A percentile compares a stretch with the other conserved stretches of the same genome.
phyloP scores from a whole-genome alignment of 2,797 vertebrate species.

The Tympanoctomys barrerae region DNA sequence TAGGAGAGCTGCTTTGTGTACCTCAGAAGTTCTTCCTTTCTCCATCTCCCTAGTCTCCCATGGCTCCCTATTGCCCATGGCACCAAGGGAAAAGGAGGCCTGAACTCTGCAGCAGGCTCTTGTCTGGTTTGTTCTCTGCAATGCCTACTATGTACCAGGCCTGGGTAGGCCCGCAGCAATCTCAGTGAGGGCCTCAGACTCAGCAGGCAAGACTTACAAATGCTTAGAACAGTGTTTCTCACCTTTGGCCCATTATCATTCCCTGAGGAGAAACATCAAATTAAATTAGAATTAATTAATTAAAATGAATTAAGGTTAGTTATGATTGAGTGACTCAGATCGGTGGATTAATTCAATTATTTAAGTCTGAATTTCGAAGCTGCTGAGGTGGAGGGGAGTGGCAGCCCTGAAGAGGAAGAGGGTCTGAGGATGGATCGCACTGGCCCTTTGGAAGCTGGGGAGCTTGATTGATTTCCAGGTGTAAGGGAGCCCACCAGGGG shows the following conservation, averaged over 20 bases:
- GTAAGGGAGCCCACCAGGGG: background rate
- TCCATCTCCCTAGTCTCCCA: background rate
- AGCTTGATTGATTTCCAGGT: background rate
- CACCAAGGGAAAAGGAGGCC: background rate
- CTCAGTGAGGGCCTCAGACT: background rate
- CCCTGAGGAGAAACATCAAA: slow-evolving; percentile 43
- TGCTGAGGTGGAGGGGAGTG: background rate
- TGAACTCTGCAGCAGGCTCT: background rate
- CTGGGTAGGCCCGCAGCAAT: background rate
- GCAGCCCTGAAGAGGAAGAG: background rate
- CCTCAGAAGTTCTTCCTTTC: background rate
- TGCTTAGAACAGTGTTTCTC: background rate
- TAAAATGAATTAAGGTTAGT: slow-evolving; percentile 32
- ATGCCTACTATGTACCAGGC: background rate
- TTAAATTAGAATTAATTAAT: slow-evolving; percentile 53
- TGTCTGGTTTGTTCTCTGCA: background rate
- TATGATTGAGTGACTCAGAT: slow-evolving; percentile 13
- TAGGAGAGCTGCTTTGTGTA: background rate
- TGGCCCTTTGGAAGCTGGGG: too few relatives aligned
- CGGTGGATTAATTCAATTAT: slow-evolving; percentile 44
- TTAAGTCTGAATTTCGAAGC: slow-evolving; percentile 25
- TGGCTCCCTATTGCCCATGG: background rate
- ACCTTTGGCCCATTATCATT: background rate
- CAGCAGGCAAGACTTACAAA: background rate
- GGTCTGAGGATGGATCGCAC: background rate